Base-by-base conservation (phyloP, 2,797 vertebrate genomes). In the Euphonia xanthogaster region DNA sequence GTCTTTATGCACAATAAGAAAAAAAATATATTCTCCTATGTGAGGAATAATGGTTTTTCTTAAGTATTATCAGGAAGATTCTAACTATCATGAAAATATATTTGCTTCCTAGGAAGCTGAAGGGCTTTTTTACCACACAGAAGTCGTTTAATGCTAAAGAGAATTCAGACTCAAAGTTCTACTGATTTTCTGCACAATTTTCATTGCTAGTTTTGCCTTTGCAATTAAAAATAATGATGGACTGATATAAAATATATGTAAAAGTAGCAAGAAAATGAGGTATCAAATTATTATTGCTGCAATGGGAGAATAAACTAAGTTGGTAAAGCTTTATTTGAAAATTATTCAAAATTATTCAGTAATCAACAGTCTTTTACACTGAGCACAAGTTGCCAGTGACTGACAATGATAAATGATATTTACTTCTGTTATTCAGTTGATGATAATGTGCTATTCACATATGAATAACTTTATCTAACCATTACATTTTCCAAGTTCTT, bases 371-470 rank as follows among this genome's bases (percentile, higher is more conserved):
- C 75, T 94, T 97, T 94, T 91, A 83, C 53, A 86, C 37, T 88
- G 65, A 92, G 13, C 58, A 53, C 14, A 44, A 96, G 54, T 75
- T 97, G 57, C 44, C 78, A 88, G 77, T 95, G 83, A 86, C 82
- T 96, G 97, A 96, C 84, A 97, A 87, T 96, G 94, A 97, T 92
- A 96, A 97, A 98, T 93, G 40, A 94, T 96, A 92, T 87, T 93
- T 51, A 31, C 57, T 94, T 97, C 50, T 91, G 68, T 92, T 96
- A 96, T 94, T 96, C 89, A 94, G 73, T 55, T 84, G 89, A 90
- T 91, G 72, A 91, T 95, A 97, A 97, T 96, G 68, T 90, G 58
- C 27, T 95, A 88, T 96, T 97, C 95, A 96, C 68, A 95, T 96
- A 79, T 66, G 84, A 97, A 96, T 92, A 92, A 81, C 14, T 97